Evolutionary conservation across 2,113 vertebrate genomes (phyloP).

Genomic region (Malurus melanocephalus): DNA sequence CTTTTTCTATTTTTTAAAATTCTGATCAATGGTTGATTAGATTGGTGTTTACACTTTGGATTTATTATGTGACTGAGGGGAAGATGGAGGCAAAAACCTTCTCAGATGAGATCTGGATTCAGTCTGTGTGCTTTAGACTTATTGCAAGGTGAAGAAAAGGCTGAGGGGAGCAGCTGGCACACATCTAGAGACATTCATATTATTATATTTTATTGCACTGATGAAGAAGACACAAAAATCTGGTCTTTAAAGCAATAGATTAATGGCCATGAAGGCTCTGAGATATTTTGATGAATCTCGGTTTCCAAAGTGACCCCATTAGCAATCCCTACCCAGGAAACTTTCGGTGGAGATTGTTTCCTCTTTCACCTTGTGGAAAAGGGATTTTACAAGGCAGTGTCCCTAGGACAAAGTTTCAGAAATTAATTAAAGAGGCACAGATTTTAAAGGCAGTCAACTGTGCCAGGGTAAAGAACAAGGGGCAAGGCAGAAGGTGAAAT

Average conservation of each 20-base stretch:
- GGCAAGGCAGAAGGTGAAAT: constrained; percentile 9
- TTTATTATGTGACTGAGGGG: background rate
- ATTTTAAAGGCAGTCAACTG: constrained; percentile 29
- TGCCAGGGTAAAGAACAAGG: constrained; percentile 17
- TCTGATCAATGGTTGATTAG: background rate
- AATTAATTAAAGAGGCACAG: background rate
- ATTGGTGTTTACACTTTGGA: background rate
- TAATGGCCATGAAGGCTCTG: background rate
- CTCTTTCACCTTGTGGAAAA: constrained; percentile 1
- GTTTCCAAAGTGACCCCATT: background rate
- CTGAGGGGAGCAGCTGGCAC: background rate
- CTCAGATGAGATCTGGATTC: background rate
- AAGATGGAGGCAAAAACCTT: background rate
- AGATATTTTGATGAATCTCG: background rate
- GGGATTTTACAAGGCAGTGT: background rate
- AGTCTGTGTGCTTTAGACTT: background rate
- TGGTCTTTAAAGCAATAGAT: background rate
- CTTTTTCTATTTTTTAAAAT: background rate
- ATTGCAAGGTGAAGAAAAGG: background rate
- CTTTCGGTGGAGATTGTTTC: background rate
- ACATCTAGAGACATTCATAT: background rate
- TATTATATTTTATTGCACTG: background rate
- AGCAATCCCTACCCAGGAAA: background rate
- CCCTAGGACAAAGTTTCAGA: constrained; percentile 1
- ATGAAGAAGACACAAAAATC: background rate